Evolutionary conservation across 2,888 invertebrate genomes (phyloP), one percentile per base, ranked within the genome.

Genomic region (Tyria jacobaeae): DNA sequence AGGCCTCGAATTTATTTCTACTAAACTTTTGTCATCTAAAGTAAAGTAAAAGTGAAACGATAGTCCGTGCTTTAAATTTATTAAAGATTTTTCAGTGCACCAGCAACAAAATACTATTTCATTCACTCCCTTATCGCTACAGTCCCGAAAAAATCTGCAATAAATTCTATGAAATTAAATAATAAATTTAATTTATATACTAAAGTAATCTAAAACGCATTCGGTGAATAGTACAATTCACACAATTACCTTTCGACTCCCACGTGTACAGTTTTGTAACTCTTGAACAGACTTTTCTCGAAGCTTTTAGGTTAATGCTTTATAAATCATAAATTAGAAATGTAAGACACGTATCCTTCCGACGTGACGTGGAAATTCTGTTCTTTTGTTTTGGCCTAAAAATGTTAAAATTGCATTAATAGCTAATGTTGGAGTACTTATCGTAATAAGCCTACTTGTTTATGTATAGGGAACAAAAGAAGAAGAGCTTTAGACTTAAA

Each of bases 311-410:
- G 82, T 82, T 86, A 87, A 88, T 88, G 87, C 82, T 83, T 85
- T 85, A 86, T 88, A 87, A 88, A 89, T 89, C 85, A 88, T 88
- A 86, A 86, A 89, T 85, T 84, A 83, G 84, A 78, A 85, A 84
- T 84, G 84, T 78, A 80, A 85, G 82, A 82, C 84, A 86, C 80
- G 84, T 79, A 82, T 81, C 78, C 73, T 68, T 78, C 76, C 71
- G 76, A 79, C 82, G 86, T 84, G 85, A 82, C 79, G 79, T 68
- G 78, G 78, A 79, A n/a, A 78, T 78, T 70, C 67, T 70, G 73
- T 73, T 74, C 73, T 67, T 78, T 73, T 76, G 69, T 70, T 81
- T 78, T 75, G 56, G 54, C 66, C 35, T 47, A 79, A 78, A 74
- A 74, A 71, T 71, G 68, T 67, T 71, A 68, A 75, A 78, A 79